Percentiles rank a stretch among this genome's conserved stretches.
These are phyloP conservation scores for Scaptodrosophila lebanonensis DNA, from an alignment of 1,140 invertebrate species.

Conservation along the genomic window DNA sequence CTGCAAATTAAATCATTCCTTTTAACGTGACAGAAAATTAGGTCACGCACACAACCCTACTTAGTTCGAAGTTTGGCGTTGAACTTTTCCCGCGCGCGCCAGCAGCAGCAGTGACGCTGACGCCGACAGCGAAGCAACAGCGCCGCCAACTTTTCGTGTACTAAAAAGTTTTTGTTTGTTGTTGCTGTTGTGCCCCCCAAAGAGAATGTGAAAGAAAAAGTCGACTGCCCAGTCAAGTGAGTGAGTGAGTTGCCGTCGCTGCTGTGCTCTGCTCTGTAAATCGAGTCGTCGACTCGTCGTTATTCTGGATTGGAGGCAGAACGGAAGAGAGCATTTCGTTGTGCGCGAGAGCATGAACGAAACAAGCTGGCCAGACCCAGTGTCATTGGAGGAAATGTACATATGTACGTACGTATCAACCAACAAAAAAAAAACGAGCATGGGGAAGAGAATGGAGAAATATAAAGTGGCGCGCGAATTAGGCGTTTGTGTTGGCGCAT, in stretches of 20 bases:
- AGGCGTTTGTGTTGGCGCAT: conserved; percentile 66
- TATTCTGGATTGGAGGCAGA: conserved; percentile 64
- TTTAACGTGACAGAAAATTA: no score
- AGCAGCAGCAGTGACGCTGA: conserved; percentile 15
- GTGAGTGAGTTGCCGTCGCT: no score
- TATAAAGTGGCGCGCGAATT: conserved; percentile 61
- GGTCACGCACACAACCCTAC: no score
- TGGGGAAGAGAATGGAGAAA: conserved; percentile 53
- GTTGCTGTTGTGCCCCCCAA: conserved; percentile 31
- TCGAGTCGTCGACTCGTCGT: conserved; percentile 26
- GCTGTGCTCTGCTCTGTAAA: no score
- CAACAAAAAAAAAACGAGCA: conserved; percentile 46
- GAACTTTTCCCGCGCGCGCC: conserved; percentile 53
- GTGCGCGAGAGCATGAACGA: conserved; percentile 25
- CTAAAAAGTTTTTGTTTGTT: conserved; percentile 59
- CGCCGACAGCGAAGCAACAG: conserved; percentile 10
- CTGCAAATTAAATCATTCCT: no score
- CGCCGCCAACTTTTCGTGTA: conserved; percentile 31
- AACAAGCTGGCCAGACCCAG: conserved; percentile 6
- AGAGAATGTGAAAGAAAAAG: conserved; percentile 33
- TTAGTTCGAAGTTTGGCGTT: conserved; percentile 38
- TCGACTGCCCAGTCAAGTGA: no score
- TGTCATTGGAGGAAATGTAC: conserved; percentile 38
- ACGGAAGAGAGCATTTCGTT: conserved; percentile 46
- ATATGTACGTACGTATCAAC: no score